Base-by-base conservation (phyloP, 1,140 invertebrate species). In the Musca vetustissima region DNA sequence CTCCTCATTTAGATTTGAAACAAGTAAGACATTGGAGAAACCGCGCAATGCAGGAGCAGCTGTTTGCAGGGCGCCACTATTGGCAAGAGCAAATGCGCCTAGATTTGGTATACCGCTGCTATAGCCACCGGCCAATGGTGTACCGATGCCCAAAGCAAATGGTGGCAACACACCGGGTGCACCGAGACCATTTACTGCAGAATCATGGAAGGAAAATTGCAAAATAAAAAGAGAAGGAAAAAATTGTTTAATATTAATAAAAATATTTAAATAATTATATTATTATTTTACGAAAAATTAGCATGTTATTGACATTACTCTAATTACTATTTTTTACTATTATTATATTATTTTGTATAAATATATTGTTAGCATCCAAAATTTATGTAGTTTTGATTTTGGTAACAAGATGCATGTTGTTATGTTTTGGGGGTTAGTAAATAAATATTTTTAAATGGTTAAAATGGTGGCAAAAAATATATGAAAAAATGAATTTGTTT, bases 1-100 rank as follows among this genome's bases (percentile, higher is more conserved):
- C 92, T 96, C 93, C 85, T 96, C 93, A 84, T 95, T 95, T 69
- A 96, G 87, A 84, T 95, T 95, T 83, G 91, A 93, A 75, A 96
- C 93, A 48, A 95, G 89, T 48, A 96, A 85, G 2, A 96, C 94
- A 67, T 92, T 94, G 28, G 92, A 91, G 55, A 90, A 84, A n/a
- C 88, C 87, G 61, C 88, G 86, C 55, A 90, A 83, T 22, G 89
- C 88, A 4, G 89, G 89, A 9, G 92, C 86, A 22, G 89, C 87
- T 25, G 89, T 83, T 72, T 84, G 80, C 70, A 87, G 83, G 71
- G 86, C 81, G 52, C 88, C 87, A 32, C 84, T 85, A 48, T 87
- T 84, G 49, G 86, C 85, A 57, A 92, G 83, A 43, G 89, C 90
- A 68, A 92, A 90, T 13, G 90, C 90, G 15, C 90, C 89, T 66